A percentile compares a stretch with the other conserved stretches of the same genome.
Evolutionary conservation across 2,797 vertebrate genomes (phyloP).

Genomic region (Cryptoblepharus egeriae): DNA sequence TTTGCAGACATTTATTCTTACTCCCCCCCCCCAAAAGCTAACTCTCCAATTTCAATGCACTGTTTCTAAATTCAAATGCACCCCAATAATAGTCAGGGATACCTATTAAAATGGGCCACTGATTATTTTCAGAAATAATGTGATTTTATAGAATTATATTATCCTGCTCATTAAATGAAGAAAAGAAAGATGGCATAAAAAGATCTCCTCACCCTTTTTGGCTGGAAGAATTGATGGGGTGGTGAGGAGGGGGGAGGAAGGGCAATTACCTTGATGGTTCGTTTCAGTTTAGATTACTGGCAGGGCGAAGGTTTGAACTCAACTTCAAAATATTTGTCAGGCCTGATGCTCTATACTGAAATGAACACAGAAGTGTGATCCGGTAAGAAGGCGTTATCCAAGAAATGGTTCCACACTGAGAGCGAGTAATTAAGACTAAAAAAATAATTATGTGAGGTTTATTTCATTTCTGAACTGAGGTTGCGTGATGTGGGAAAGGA

Average conservation of each 20-base stretch:
- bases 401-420: conserved; percentile 42
- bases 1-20: background rate
- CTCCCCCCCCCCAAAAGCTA: background rate
- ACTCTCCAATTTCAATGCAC: background rate
- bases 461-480: conserved; percentile 60
- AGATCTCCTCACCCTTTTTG: background rate
- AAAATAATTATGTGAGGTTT: conserved; percentile 54
- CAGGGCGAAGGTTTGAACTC: conserved; percentile 55
- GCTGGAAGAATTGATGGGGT: background rate
- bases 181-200: background rate
- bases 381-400: conserved; percentile 38
- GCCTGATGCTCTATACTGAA: conserved; percentile 23
- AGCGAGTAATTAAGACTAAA: conserved; percentile 56
- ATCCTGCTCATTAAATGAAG: background rate
- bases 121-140: background rate
- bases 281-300: conserved; percentile 50
- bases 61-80: background rate
- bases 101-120: background rate
- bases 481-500: conserved; percentile 67
- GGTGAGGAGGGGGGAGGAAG: no score
- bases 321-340: conserved; percentile 57
- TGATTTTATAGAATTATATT: conserved; percentile 1
- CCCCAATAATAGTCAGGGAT: background rate
- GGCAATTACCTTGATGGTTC: conserved; percentile 19
- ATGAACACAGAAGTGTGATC: conserved; percentile 26